These are phyloP conservation scores for Cepphus grylle DNA, from an alignment of 2,113 vertebrate genomes.

Conservation along the genomic window DNA sequence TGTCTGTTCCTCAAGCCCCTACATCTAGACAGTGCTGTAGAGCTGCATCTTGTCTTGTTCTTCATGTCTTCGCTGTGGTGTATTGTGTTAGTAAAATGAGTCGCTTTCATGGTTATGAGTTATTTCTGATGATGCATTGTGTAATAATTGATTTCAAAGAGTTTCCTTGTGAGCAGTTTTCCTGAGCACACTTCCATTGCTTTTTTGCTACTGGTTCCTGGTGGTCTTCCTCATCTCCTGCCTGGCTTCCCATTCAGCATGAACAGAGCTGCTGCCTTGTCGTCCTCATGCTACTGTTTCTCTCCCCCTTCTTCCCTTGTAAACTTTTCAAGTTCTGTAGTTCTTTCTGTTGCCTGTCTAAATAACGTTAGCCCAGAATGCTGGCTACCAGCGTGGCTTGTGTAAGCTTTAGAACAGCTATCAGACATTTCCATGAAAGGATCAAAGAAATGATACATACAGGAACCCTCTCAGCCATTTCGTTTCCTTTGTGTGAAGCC, in stretches of 20 bases:
- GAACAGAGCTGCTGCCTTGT: background rate
- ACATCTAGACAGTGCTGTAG: background rate
- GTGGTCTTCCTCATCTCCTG: background rate
- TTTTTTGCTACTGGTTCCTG: background rate
- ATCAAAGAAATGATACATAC: background rate
- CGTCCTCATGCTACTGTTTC: background rate
- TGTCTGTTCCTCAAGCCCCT: background rate
- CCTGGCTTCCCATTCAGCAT: background rate
- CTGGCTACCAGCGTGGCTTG: background rate
- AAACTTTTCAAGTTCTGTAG: background rate
- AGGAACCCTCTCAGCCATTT: background rate
- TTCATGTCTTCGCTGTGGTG: background rate
- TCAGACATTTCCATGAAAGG: background rate
- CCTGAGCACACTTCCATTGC: background rate
- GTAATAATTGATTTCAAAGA: background rate
- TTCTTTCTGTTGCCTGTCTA: background rate
- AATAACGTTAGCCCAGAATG: background rate
- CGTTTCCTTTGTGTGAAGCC: background rate
- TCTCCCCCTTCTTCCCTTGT: background rate
- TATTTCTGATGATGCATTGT: background rate
- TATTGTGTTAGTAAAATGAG: conserved; percentile 1
- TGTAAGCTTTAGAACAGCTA: background rate
- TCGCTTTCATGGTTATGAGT: background rate
- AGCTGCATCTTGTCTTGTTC: background rate
- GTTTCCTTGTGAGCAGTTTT: background rate